Conservation (phyloP, 2,888 invertebrate genomes). For the Caenorhabditis doughertyi region DNA sequence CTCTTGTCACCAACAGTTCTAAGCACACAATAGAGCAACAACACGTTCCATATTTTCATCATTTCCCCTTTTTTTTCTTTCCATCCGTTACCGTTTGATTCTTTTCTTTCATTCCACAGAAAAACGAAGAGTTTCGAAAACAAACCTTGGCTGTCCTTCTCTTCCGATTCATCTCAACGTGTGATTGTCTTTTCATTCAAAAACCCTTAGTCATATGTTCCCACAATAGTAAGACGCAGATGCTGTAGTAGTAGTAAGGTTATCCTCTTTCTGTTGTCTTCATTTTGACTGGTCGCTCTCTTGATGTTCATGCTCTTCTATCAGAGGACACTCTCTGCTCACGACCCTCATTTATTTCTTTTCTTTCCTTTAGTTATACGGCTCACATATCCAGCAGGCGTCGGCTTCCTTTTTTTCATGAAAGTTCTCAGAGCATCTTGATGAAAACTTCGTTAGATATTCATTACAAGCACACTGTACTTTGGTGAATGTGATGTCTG, state of each 20-base stretch:
- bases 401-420: background rate
- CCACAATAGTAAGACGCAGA: constrained; percentile 29
- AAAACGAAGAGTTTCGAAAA: constrained; percentile 33
- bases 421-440: background rate
- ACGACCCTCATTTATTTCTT: constrained; percentile 27
- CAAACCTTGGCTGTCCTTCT: background rate
- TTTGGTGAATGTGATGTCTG: background rate
- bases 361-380: constrained; percentile 9
- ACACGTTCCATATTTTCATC: constrained; percentile 25
- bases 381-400: constrained; percentile 17
- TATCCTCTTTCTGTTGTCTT: constrained; percentile 50
- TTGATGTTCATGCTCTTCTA: constrained; percentile 36
- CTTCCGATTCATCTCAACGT: background rate
- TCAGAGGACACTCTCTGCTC: constrained; percentile 19
- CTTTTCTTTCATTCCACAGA: constrained; percentile 3
- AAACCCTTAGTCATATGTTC: constrained; percentile 17
- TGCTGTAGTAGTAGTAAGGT: constrained; percentile 31
- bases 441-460: constrained; percentile 1
- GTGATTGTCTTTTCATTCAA: background rate
- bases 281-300: constrained; percentile 40
- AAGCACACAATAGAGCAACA: constrained; percentile 36
- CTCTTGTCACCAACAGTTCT: constrained; percentile 34
- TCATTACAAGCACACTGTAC: background rate
- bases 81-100: background rate
- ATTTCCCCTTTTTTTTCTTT: background rate